Evolutionary conservation across 1,140 invertebrate genomes (phyloP).

Genomic region (Megalopta genalis): DNA sequence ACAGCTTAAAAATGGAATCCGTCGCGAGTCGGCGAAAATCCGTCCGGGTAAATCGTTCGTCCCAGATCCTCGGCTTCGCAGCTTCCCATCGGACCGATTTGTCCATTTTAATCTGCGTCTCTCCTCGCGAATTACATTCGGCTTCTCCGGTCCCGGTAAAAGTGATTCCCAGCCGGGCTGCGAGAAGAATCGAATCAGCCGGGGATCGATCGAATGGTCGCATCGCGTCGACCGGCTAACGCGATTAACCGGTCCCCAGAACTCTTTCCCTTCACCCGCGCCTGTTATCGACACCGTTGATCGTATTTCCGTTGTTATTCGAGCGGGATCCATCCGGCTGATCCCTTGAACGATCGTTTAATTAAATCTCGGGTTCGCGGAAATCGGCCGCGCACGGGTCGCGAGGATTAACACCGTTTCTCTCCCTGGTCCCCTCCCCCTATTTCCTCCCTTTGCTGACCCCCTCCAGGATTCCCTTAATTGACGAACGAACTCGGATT

Average conservation of each 20-base stretch:
- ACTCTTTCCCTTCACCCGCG: too few species aligned
- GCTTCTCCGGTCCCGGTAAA: not conserved
- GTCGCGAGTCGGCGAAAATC: too few species aligned
- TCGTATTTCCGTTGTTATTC: slow-evolving; percentile 6
- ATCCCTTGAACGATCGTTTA: slow-evolving; percentile 6
- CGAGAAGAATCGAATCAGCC: not conserved
- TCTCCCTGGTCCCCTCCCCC: too few species aligned
- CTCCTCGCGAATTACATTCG: not conserved
- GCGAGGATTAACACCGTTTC: not conserved
- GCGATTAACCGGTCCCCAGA: not conserved
- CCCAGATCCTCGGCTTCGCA: too few species aligned
- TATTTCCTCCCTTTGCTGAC: too few species aligned
- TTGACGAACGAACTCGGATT: not conserved
- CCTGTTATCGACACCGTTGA: slow-evolving; percentile 1
- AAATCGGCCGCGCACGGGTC: too few species aligned
- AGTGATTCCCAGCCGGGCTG: not conserved
- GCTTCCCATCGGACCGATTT: not conserved
- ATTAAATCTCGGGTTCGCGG: not conserved
- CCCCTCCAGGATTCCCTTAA: not conserved
- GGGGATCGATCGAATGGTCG: not conserved
- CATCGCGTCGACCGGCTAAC: not conserved
- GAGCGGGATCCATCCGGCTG: slow-evolving; percentile 1
- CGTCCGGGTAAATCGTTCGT: too few species aligned
- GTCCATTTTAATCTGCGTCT: not conserved
- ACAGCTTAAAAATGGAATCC: too few species aligned